Evolutionary conservation across 2,797 vertebrate genomes (phyloP).

Genomic region (Cyclopterus lumpus): DNA sequence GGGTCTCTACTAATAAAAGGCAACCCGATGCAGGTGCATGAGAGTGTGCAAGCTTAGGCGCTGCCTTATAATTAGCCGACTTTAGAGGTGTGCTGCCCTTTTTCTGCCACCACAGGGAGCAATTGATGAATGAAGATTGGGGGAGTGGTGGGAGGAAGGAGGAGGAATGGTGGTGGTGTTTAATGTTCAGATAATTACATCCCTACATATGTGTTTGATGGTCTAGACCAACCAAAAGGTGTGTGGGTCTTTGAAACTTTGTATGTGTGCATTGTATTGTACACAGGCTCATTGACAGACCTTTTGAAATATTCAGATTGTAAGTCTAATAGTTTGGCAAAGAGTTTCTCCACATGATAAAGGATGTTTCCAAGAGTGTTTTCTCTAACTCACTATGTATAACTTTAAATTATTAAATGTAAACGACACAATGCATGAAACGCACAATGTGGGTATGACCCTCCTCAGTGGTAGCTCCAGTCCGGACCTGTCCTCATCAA

Average conservation of each 20-base stretch:
- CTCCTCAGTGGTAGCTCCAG: not conserved
- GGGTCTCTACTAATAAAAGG: conserved; percentile 76
- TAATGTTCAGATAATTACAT: conserved; percentile 76
- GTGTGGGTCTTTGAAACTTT: conserved; percentile 7
- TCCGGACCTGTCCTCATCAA: not conserved
- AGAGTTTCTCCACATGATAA: not conserved
- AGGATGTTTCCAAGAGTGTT: not conserved
- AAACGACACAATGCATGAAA: not conserved
- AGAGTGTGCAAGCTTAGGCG: conserved; percentile 52
- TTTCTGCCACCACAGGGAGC: conserved; percentile 72
- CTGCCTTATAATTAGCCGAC: conserved; percentile 74
- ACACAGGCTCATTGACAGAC: not conserved
- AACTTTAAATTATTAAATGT: not conserved
- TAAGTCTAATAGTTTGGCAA: not conserved
- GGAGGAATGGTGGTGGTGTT: conserved; percentile 33
- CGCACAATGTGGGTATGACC: not conserved
- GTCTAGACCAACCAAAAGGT: conserved; percentile 34
- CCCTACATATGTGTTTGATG: conserved; percentile 67
- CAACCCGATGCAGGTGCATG: conserved; percentile 70
- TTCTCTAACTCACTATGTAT: not conserved
- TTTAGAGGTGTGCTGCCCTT: conserved; percentile 74
- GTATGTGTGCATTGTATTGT: not conserved
- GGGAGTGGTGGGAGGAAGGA: conserved; percentile 41
- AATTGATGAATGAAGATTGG: conserved; percentile 65
- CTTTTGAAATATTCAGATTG: not conserved